A percentile compares a stretch with the other conserved stretches of the same genome.
Evolutionary conservation across 2,888 invertebrate species (phyloP).

Genomic region (Xylota segnis): DNA sequence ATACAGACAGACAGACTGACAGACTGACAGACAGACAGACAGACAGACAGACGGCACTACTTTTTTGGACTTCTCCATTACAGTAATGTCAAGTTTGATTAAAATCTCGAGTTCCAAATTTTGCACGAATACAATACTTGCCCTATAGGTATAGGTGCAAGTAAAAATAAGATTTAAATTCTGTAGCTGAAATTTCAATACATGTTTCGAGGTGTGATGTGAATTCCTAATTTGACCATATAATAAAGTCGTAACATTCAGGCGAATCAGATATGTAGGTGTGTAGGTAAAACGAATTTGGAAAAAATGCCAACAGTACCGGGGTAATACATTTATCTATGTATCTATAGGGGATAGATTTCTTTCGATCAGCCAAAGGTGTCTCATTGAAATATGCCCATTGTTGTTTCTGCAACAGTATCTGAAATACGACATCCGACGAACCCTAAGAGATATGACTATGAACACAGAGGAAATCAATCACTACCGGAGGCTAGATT

Average conservation of each 20-base stretch:
- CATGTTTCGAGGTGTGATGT: conserved; percentile 10
- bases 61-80: no score
- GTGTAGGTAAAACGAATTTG: neutral
- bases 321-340: conserved; percentile 32
- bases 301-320: neutral
- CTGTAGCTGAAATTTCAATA: conserved; percentile 36
- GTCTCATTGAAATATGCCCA: conserved; percentile 46
- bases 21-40: no score
- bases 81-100: no score
- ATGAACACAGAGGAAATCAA: conserved; percentile 48
- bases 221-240: conserved; percentile 14
- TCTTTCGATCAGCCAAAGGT: conserved; percentile 30
- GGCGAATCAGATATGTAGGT: neutral
- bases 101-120: no score
- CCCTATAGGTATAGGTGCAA: no score
- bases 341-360: neutral
- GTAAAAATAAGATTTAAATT: neutral
- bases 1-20: no score
- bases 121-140: no score
- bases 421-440: conserved; percentile 16
- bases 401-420: conserved; percentile 24
- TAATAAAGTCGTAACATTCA: conserved; percentile 12
- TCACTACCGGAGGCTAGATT: conserved; percentile 48
- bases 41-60: no score
- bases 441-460: conserved; percentile 11